These are phyloP conservation scores for Aphis craccivora DNA, from an alignment of 1,140 invertebrate species.

Conservation along the genomic window DNA sequence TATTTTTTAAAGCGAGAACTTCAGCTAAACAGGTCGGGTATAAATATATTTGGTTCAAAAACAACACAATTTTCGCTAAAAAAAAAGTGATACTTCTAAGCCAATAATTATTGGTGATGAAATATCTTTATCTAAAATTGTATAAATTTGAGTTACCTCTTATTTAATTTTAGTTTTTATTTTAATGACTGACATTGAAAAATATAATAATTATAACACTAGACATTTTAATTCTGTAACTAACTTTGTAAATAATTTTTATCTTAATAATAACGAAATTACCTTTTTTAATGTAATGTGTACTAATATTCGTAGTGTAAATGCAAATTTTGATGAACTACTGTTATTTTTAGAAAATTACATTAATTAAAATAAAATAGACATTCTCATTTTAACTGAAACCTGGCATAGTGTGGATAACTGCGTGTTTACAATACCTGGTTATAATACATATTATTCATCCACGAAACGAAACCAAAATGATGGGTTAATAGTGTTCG, in stretches of 20 bases:
- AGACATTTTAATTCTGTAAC: neutral
- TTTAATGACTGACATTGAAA: neutral
- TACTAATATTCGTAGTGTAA: neutral
- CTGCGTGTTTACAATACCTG: neutral
- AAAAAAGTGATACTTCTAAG: neutral
- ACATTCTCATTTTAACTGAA: neutral
- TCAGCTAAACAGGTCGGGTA: neutral
- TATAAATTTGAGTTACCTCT: neutral
- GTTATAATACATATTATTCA: too few species aligned
- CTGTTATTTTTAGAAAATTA: neutral
- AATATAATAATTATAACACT: neutral
- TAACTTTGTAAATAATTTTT: neutral
- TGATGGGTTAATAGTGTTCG: too few species aligned
- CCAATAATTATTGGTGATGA: neutral
- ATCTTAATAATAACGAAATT: neutral
- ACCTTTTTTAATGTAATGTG: neutral
- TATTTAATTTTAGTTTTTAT: too few species aligned
- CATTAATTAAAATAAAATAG: neutral
- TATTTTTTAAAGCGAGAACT: neutral
- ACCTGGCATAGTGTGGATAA: neutral
- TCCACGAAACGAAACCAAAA: too few species aligned
- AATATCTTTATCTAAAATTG: neutral
- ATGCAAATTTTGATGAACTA: constrained; percentile 9
- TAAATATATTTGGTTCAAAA: constrained; percentile 4
- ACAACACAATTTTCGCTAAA: constrained; percentile 9